These are phyloP conservation scores for Schizaphis graminum DNA, from an alignment of 2,888 invertebrate species.

Conservation along the genomic window DNA sequence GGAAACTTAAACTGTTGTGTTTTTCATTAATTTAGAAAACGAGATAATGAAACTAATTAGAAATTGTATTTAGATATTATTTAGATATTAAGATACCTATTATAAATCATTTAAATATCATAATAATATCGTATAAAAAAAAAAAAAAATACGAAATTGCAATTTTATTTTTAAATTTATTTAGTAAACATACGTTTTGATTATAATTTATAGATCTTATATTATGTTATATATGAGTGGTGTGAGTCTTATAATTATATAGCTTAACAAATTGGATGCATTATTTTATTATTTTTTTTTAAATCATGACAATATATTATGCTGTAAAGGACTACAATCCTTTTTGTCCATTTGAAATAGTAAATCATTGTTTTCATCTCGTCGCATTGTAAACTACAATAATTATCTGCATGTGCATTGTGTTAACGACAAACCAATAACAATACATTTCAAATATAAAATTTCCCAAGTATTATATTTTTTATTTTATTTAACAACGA, in stretches of 20 bases:
- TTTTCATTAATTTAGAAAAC: background rate
- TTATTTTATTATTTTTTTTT: background rate
- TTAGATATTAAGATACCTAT: background rate
- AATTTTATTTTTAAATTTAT: background rate
- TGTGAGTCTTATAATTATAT: background rate
- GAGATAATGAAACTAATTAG: background rate
- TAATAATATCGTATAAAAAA: background rate
- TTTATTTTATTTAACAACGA: background rate
- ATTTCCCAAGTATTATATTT: background rate
- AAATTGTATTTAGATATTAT: background rate
- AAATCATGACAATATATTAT: background rate
- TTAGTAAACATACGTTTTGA: background rate
- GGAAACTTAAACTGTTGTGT: rapidly evolving
- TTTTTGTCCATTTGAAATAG: background rate
- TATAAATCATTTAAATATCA: background rate
- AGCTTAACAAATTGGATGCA: background rate
- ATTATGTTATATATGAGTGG: background rate
- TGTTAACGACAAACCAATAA: background rate
- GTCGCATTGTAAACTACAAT: background rate
- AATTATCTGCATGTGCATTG: background rate
- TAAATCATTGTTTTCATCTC: background rate
- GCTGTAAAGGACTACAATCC: background rate
- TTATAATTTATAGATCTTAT: background rate
- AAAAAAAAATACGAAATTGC: background rate
- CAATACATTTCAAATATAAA: background rate